Evolutionary conservation across 2,797 vertebrate genomes (phyloP).

Genomic region (Phoxinus dragarum): DNA sequence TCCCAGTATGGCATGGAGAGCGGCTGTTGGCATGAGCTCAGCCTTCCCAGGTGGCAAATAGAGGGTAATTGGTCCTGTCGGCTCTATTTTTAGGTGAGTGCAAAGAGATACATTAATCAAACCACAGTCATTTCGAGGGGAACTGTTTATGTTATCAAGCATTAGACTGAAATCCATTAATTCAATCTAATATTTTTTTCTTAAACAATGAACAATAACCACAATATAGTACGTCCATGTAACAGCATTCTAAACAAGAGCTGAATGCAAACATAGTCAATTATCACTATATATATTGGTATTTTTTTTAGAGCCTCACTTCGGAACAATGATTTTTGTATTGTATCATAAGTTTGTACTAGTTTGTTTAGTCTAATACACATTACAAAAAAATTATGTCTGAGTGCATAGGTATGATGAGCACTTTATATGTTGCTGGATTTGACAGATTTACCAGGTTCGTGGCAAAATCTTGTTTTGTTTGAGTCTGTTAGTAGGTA

Average conservation of each 20-base stretch:
- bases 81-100: conserved; percentile 47
- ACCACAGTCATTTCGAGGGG: conserved; percentile 25
- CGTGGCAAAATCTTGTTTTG: neutral
- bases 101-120: conserved; percentile 53
- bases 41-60: conserved; percentile 51
- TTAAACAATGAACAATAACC: neutral
- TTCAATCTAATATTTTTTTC: conserved; percentile 2
- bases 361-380: neutral
- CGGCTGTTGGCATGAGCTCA: conserved; percentile 38
- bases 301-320: neutral
- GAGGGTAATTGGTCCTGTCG: conserved; percentile 51
- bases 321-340: neutral
- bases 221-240: neutral
- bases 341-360: neutral
- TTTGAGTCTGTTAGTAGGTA: neutral
- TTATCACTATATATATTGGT: neutral
- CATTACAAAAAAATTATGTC: neutral
- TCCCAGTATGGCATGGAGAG: conserved; percentile 25
- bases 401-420: neutral
- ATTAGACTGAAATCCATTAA: conserved; percentile 29
- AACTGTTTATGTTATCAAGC: conserved; percentile 33
- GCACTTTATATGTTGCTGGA: neutral
- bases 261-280: neutral
- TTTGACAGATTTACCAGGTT: neutral
- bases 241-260: neutral